Conservation (phyloP, 2,113 vertebrate genomes). For the Corvus moneduloides region DNA sequence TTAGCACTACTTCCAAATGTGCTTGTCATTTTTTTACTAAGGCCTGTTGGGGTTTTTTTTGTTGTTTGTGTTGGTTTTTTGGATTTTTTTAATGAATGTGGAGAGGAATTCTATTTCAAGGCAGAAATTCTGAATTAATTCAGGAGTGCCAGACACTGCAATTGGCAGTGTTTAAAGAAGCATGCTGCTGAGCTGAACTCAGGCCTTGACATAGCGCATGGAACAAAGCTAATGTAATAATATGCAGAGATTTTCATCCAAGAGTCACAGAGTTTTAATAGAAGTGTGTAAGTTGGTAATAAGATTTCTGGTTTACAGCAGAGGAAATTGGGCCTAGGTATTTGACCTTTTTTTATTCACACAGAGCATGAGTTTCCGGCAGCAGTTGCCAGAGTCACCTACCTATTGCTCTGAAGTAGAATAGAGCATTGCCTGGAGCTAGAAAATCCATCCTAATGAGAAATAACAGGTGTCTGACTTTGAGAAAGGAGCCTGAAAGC, state of each 20-base stretch:
- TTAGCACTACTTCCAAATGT: slow-evolving; percentile 16
- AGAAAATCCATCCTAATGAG: neutral
- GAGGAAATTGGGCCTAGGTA: neutral
- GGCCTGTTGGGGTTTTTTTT: rapidly evolving
- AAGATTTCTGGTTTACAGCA: slow-evolving; percentile 8
- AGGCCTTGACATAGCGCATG: neutral
- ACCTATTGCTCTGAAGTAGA: neutral
- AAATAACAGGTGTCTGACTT: neutral
- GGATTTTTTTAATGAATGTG: neutral
- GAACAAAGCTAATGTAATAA: slow-evolving; percentile 21
- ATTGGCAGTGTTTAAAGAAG: neutral
- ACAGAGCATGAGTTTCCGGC: neutral
- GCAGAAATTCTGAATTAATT: neutral
- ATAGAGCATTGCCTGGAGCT: neutral
- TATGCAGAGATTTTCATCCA: neutral
- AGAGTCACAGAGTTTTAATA: neutral
- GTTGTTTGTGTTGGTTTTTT: neutral
- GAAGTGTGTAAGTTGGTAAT: neutral
- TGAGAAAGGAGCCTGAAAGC: neutral
- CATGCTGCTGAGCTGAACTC: neutral
- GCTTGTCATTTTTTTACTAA: neutral
- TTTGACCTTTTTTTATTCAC: neutral
- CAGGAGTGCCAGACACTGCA: neutral
- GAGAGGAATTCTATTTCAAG: neutral
- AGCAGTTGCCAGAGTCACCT: neutral